A percentile compares a stretch with the other conserved stretches of the same genome.
These are phyloP conservation scores for Melanchra persicariae DNA, from an alignment of 2,888 invertebrate species.

Conservation along the genomic window DNA sequence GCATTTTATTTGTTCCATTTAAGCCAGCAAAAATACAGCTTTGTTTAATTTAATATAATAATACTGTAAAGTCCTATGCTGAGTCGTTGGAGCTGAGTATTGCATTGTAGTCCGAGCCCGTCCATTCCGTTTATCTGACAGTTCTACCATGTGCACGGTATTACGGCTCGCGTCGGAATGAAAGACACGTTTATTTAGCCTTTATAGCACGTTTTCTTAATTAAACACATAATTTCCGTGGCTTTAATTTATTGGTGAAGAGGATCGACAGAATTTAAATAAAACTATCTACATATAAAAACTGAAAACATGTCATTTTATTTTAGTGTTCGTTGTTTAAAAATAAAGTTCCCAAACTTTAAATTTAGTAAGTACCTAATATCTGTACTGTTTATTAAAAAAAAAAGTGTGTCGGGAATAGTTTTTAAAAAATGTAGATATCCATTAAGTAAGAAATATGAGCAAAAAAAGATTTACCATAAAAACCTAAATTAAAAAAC, in stretches of 20 bases:
- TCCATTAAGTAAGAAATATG: too few species aligned
- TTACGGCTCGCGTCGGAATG: slow-evolving; percentile 30
- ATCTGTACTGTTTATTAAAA: too few species aligned
- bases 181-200: slow-evolving; percentile 40
- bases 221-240: slow-evolving; percentile 40
- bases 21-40: not conserved
- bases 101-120: slow-evolving; percentile 47
- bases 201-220: slow-evolving; percentile 36
- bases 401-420: too few species aligned
- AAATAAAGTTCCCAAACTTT: too few species aligned
- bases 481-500: too few species aligned
- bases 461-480: too few species aligned
- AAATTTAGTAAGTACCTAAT: too few species aligned
- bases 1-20: slow-evolving; percentile 23
- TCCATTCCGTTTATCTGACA: slow-evolving; percentile 54
- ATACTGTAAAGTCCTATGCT: slow-evolving; percentile 1
- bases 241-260: slow-evolving; percentile 19
- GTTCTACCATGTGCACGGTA: slow-evolving; percentile 37
- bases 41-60: not conserved
- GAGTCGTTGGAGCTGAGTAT: slow-evolving; percentile 32
- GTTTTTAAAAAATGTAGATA: too few species aligned
- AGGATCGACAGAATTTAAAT: not conserved
- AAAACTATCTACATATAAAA: too few species aligned
- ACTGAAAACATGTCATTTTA: too few species aligned
- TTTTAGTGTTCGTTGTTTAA: too few species aligned